Percentiles rank a stretch among this genome's conserved stretches.
These are phyloP conservation scores for Redunca redunca DNA, from an alignment of 2,113 vertebrate genomes.

Conservation along the genomic window DNA sequence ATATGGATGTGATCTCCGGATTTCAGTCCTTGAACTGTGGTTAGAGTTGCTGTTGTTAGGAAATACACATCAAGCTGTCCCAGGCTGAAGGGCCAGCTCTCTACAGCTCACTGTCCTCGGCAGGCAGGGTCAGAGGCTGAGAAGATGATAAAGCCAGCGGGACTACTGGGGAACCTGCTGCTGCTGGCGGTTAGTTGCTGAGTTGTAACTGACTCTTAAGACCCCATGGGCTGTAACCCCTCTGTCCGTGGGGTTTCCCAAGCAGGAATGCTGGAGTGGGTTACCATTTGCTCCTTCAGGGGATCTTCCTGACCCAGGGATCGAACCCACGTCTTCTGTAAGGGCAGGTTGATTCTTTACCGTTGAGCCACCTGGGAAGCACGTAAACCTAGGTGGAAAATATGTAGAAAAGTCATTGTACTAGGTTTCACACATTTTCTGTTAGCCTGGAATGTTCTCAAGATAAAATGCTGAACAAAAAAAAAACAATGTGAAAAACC, in stretches of 20 bases:
- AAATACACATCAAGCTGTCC: not conserved
- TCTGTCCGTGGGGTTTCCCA: not conserved
- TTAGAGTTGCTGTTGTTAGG: not conserved
- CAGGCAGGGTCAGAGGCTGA: not conserved
- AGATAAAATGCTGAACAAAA: not conserved
- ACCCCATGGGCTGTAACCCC: not conserved
- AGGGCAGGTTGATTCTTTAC: not conserved
- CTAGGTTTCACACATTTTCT: not conserved
- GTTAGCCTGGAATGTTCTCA: not conserved
- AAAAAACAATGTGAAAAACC: not conserved
- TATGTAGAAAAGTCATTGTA: not conserved
- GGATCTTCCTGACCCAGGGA: not conserved
- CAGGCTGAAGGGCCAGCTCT: not conserved
- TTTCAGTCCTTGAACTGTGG: not conserved
- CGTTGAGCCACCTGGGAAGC: not conserved
- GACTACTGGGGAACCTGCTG: not conserved
- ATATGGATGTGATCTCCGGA: not conserved
- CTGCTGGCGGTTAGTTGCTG: not conserved
- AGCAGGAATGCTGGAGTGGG: not conserved
- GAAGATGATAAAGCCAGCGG: rapidly evolving
- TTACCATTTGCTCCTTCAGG: not conserved
- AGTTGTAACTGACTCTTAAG: not conserved
- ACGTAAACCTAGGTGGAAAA: not conserved
- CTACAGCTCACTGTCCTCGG: not conserved
- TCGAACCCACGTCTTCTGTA: not conserved